phyloP scores from a whole-genome alignment of 2,797 vertebrate species.

The Danionella dracula region DNA sequence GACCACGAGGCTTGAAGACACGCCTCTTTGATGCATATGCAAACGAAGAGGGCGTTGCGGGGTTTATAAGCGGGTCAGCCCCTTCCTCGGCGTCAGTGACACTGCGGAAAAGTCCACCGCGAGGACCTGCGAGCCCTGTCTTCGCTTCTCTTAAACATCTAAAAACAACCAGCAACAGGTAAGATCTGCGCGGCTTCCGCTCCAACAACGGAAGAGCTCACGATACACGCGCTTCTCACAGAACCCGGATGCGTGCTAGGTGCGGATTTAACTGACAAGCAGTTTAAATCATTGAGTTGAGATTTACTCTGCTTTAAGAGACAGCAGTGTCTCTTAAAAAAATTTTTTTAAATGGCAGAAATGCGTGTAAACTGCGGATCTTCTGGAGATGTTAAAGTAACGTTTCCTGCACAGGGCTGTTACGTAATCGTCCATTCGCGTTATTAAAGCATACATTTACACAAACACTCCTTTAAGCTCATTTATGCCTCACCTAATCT shows the following conservation, averaged over 20 bases:
- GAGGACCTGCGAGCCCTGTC: slow-evolving; percentile 27
- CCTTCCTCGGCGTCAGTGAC: slow-evolving; percentile 26
- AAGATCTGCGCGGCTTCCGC: too few species aligned
- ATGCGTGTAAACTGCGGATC: too few species aligned
- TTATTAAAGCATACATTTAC: not conserved
- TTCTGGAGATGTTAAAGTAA: too few species aligned
- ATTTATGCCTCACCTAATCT: not conserved
- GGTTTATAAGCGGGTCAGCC: slow-evolving; percentile 53
- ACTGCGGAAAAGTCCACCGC: slow-evolving; percentile 45
- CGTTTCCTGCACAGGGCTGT: not conserved
- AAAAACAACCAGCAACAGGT: slow-evolving; percentile 22
- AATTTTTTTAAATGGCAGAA: too few species aligned
- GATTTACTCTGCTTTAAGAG: too few species aligned
- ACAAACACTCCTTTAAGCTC: not conserved
- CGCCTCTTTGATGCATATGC: slow-evolving; percentile 38
- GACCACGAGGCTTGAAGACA: slow-evolving; percentile 35
- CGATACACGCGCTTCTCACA: too few species aligned
- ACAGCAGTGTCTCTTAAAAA: too few species aligned
- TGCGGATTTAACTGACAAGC: too few species aligned
- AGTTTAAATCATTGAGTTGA: too few species aligned
- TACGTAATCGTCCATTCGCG: not conserved
- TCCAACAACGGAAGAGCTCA: too few species aligned
- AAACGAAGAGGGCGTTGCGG: not conserved
- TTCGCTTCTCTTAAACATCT: not conserved
- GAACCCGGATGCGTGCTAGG: too few species aligned